Evolutionary conservation across 2,113 vertebrate genomes (phyloP).

Genomic region (Clarias batrachus): DNA sequence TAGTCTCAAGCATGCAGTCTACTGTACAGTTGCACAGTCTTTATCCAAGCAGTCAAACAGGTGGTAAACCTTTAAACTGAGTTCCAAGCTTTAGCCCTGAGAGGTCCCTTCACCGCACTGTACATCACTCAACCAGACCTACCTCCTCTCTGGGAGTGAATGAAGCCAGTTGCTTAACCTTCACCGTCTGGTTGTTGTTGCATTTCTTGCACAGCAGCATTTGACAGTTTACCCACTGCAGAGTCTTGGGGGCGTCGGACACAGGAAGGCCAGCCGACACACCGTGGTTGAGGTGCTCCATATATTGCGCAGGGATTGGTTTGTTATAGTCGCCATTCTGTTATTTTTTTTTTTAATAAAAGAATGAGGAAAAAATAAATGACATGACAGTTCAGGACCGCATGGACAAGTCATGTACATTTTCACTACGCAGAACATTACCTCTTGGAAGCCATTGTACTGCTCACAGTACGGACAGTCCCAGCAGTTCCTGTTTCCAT

Average conservation of each 20-base stretch:
- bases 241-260: constrained; percentile 69
- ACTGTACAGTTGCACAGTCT: neutral
- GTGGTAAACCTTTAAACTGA: neutral
- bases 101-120: neutral
- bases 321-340: constrained; percentile 99
- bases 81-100: neutral
- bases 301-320: constrained; percentile 93
- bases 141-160: constrained; percentile 91
- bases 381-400: neutral
- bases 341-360: neutral
- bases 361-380: neutral
- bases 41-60: neutral
- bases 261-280: constrained; percentile 72
- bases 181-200: constrained; percentile 87
- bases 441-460: constrained; percentile 98
- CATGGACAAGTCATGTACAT: neutral
- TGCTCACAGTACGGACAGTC: constrained; percentile 97
- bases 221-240: constrained; percentile 94
- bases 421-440: constrained; percentile 52
- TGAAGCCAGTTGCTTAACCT: constrained; percentile 92
- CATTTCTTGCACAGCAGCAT: constrained; percentile 91
- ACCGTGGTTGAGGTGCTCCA: constrained; percentile 92
- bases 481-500: constrained; percentile 97
- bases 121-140: constrained; percentile 40
- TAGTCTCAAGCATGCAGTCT: neutral